A percentile compares a stretch with the other conserved stretches of the same genome.
These are phyloP conservation scores for Pollimyrus isidori DNA, from an alignment of 2,113 vertebrate genomes.

Conservation along the genomic window DNA sequence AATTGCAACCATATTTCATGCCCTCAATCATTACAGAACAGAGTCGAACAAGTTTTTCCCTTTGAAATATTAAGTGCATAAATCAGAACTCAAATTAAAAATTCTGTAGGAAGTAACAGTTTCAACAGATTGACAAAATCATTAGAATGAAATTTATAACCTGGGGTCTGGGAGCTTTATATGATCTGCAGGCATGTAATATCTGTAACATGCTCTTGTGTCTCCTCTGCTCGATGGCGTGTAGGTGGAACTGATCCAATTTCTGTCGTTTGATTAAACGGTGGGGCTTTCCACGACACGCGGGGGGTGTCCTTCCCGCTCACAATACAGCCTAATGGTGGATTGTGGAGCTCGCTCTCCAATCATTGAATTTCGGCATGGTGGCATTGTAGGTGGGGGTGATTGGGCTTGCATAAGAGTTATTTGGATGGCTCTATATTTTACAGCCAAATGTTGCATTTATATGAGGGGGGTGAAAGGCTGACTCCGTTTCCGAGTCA, in stretches of 20 bases:
- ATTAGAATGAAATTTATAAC: conserved; percentile 76
- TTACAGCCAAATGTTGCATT: not conserved
- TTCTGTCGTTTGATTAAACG: conserved; percentile 38
- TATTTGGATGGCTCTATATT: not conserved
- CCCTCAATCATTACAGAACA: conserved; percentile 68
- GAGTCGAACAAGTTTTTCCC: conserved; percentile 74
- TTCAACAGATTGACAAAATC: conserved; percentile 77
- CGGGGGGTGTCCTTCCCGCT: conserved; percentile 20
- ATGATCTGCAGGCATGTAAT: conserved; percentile 48
- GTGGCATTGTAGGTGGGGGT: not conserved
- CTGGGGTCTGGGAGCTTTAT: conserved; percentile 52
- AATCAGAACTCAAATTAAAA: conserved; percentile 77
- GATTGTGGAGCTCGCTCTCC: too few relatives aligned
- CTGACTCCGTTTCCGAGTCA: too few relatives aligned
- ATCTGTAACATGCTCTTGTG: conserved; percentile 35
- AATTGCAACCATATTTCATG: conserved; percentile 79
- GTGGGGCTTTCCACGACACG: conserved; percentile 29
- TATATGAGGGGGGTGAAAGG: not conserved
- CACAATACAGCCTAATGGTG: not conserved
- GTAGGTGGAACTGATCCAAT: conserved; percentile 45
- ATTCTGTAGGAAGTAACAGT: conserved; percentile 65
- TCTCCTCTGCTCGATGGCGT: conserved; percentile 41
- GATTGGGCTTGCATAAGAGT: not conserved
- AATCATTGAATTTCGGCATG: not conserved
- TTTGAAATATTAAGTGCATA: conserved; percentile 94